Percentiles rank a stretch among this genome's conserved stretches.
Evolutionary conservation across 2,797 vertebrate genomes (phyloP).

Genomic region (Periophthalmus magnuspinnatus): DNA sequence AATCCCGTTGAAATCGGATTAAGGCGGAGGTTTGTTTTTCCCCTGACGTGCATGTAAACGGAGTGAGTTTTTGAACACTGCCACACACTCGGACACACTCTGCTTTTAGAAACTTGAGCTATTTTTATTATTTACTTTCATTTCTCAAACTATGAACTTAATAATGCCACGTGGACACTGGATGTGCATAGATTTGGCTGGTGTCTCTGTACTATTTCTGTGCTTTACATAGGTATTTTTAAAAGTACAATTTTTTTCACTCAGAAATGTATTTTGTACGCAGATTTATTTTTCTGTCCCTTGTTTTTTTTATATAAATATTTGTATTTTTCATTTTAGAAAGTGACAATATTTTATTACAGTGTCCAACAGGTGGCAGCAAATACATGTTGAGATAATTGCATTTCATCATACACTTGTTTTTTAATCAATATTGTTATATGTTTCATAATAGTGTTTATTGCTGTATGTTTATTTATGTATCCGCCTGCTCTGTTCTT

Average conservation of each 20-base stretch:
- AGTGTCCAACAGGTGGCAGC: slow-evolving; percentile 65
- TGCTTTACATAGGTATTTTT: slow-evolving; percentile 39
- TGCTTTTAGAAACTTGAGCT: slow-evolving; percentile 19
- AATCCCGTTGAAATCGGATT: too few species aligned
- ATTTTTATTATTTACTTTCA: background rate
- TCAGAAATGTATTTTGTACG: slow-evolving; percentile 68
- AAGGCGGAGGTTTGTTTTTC: background rate
- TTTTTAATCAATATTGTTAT: slow-evolving; percentile 17
- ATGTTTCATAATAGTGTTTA: slow-evolving; percentile 11
- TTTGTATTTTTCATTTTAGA: slow-evolving; percentile 34
- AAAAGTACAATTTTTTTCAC: slow-evolving; percentile 50
- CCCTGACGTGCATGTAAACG: background rate
- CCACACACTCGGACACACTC: slow-evolving; percentile 53
- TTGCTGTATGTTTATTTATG: slow-evolving; percentile 14
- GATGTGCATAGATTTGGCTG: slow-evolving; percentile 20
- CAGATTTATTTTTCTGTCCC: slow-evolving; percentile 73
- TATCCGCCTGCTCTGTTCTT: slow-evolving; percentile 4
- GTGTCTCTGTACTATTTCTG: slow-evolving; percentile 42
- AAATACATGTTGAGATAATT: slow-evolving; percentile 39
- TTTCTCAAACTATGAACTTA: slow-evolving; percentile 3
- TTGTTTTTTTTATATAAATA: slow-evolving; percentile 52
- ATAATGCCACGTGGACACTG: slow-evolving; percentile 15
- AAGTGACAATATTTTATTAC: slow-evolving; percentile 13
- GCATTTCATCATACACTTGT: slow-evolving; percentile 22
- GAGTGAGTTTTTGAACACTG: slow-evolving; percentile 15